A percentile compares a stretch with the other conserved stretches of the same genome.
Evolutionary conservation across 2,888 invertebrate genomes (phyloP).

Genomic region (Cryptus viduatorius): DNA sequence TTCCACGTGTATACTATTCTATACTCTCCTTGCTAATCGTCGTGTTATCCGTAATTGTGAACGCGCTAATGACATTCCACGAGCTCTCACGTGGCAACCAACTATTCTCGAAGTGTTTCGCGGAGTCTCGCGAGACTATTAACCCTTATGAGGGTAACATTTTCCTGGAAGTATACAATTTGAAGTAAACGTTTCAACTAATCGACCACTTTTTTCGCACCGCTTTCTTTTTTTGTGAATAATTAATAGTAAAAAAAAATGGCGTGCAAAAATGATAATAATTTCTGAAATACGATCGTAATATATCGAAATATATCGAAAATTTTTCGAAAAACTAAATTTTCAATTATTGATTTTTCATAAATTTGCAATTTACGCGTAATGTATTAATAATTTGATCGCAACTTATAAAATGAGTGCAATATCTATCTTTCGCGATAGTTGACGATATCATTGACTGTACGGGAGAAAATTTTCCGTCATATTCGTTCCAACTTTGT

Average conservation of each 20-base stretch:
- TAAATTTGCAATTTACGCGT: neutral
- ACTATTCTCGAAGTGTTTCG: conserved; percentile 9
- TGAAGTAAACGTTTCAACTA: neutral
- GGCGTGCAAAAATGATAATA: neutral
- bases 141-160: neutral
- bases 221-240: neutral
- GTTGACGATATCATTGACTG: neutral
- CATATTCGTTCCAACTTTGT: conserved; percentile 15
- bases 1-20: conserved; percentile 16
- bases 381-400: neutral
- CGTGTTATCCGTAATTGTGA: conserved; percentile 35
- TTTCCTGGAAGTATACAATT: neutral
- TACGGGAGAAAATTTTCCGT: neutral
- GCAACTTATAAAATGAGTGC: neutral
- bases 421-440: neutral
- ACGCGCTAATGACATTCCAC: conserved; percentile 27
- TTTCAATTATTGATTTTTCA: neutral
- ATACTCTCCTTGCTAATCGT: conserved; percentile 29
- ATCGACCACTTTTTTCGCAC: neutral
- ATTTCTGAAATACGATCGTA: too few relatives aligned
- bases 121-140: neutral
- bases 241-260: neutral
- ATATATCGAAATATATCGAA: neutral
- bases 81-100: neutral
- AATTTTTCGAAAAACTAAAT: too few relatives aligned